Conservation (phyloP, 1,140 invertebrate species). For the Campoletis sonorensis region DNA sequence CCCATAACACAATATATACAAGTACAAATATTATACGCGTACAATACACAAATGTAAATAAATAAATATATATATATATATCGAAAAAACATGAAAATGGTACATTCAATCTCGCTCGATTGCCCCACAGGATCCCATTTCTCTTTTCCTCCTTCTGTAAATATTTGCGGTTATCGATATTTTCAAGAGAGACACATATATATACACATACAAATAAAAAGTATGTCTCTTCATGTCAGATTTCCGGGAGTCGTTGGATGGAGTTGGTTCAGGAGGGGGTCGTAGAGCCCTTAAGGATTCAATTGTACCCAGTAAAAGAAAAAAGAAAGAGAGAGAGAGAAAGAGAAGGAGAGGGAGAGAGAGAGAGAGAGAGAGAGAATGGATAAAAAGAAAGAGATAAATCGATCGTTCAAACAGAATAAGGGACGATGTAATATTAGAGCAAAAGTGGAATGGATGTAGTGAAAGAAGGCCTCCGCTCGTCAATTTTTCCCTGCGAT, state of each 20-base stretch:
- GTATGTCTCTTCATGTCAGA: not conserved
- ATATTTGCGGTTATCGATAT: constrained; percentile 35
- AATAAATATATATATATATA: constrained; percentile 5
- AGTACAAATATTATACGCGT: constrained; percentile 30
- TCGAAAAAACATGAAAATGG: constrained; percentile 11
- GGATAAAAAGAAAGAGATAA: not conserved
- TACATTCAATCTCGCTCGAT: constrained; percentile 31
- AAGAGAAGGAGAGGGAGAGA: not conserved
- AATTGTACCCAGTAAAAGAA: constrained; percentile 23
- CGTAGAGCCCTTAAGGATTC: constrained; percentile 18
- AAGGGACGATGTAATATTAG: constrained; percentile 25
- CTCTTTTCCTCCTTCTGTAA: constrained; percentile 19
- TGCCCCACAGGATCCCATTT: not conserved
- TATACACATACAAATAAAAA: not conserved
- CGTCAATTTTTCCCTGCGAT: constrained; percentile 8
- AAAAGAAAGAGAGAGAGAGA: not conserved
- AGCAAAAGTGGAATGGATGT: not conserved
- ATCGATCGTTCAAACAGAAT: constrained; percentile 32
- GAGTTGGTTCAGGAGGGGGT: not conserved
- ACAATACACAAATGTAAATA: too few relatives aligned
- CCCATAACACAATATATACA: constrained; percentile 20
- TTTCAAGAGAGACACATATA: not conserved
- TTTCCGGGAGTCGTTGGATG: not conserved
- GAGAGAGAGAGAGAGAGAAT: too few relatives aligned
- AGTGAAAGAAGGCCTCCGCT: not conserved